Evolutionary conservation across 2,113 vertebrate genomes (phyloP).

Genomic region (Phyllostomus hastatus): DNA sequence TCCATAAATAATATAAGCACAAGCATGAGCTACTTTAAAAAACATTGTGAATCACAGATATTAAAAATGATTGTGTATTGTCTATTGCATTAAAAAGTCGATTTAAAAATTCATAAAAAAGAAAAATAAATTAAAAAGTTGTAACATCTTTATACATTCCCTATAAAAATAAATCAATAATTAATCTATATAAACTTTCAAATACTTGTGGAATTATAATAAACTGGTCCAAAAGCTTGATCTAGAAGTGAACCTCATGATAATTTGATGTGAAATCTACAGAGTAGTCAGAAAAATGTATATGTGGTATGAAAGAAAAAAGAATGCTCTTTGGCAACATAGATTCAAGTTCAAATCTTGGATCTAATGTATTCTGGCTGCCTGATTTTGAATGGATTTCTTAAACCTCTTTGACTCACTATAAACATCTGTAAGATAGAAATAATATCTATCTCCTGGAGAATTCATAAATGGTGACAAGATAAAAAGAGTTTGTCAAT

Average conservation of each 20-base stretch:
- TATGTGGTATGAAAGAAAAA: neutral
- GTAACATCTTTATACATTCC: neutral
- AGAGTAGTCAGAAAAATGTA: neutral
- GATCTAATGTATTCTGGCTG: neutral
- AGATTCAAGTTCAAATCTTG: neutral
- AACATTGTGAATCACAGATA: neutral
- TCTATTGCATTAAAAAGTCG: neutral
- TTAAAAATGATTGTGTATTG: neutral
- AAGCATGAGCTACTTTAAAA: neutral
- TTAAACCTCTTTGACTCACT: neutral
- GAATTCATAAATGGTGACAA: neutral
- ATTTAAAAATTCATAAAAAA: slow-evolving; percentile 3
- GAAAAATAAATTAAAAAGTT: neutral
- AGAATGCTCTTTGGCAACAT: neutral
- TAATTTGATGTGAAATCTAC: neutral
- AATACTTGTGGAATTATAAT: neutral
- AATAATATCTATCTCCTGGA: neutral
- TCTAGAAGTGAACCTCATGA: neutral
- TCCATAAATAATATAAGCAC: neutral
- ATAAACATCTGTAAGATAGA: neutral
- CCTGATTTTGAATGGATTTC: neutral
- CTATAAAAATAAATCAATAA: neutral
- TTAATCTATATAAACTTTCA: neutral
- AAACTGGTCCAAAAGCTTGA: neutral
- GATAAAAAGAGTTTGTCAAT: neutral